Evolutionary conservation across 2,113 vertebrate species (phyloP).

Genomic region (Trematomus loennbergii): DNA sequence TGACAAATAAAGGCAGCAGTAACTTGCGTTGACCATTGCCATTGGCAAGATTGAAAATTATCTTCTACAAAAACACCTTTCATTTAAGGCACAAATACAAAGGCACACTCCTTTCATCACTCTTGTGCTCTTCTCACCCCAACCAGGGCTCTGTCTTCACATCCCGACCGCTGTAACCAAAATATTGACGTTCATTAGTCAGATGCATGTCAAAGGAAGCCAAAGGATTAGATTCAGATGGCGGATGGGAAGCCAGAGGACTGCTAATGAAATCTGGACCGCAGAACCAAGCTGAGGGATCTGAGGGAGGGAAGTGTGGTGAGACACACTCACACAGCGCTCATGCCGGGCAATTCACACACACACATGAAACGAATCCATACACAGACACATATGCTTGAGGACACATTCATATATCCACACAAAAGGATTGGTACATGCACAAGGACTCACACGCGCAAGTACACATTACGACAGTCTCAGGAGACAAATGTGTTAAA

Average conservation of each 20-base stretch:
- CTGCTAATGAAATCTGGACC: conserved; percentile 78
- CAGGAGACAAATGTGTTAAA: conserved; percentile 39
- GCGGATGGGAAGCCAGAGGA: conserved; percentile 59
- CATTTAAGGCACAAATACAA: background rate
- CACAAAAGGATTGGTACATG: conserved; percentile 15
- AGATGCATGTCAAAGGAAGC: conserved; percentile 80
- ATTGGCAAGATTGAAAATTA: background rate
- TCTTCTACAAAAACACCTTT: background rate
- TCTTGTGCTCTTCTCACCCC: conserved; percentile 25
- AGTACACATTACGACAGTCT: conserved; percentile 21
- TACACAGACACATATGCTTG: conserved; percentile 22
- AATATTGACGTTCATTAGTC: conserved; percentile 83
- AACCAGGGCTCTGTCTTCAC: conserved; percentile 38
- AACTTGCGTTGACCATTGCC: background rate
- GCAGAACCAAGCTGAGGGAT: conserved; percentile 63
- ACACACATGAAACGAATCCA: conserved; percentile 25
- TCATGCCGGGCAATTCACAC: conserved; percentile 6
- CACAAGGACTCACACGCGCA: conserved; percentile 41
- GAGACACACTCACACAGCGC: conserved; percentile 24
- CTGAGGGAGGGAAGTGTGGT: conserved; percentile 62
- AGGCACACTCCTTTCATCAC: conserved; percentile 19
- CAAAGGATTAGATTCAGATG: conserved; percentile 82
- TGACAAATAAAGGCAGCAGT: background rate
- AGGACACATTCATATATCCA: conserved; percentile 19
- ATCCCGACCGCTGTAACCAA: conserved; percentile 62